A percentile compares a stretch with the other conserved stretches of the same genome.
Evolutionary conservation across 2,888 invertebrate genomes (phyloP).

Genomic region (Alsophila aescularia): DNA sequence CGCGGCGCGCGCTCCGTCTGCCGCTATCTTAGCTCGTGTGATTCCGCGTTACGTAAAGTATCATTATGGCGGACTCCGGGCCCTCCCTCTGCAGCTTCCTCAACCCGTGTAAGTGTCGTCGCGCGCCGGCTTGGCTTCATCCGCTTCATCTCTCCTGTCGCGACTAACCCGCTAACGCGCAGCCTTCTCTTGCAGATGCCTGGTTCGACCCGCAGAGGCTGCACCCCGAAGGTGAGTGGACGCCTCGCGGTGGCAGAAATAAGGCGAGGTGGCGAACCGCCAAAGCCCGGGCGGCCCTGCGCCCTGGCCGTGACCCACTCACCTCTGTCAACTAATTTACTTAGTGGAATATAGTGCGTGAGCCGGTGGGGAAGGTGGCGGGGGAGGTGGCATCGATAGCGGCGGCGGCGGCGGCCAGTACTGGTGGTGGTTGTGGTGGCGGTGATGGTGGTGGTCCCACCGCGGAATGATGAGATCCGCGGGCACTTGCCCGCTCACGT

Average conservation of each 20-base stretch:
- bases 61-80: slow-evolving; percentile 75
- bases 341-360: slow-evolving; percentile 2
- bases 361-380: neutral
- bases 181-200: slow-evolving; percentile 92
- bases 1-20: slow-evolving; percentile 80
- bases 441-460: neutral
- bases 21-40: slow-evolving; percentile 56
- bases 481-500: slow-evolving; percentile 14
- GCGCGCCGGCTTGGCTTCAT: slow-evolving; percentile 61
- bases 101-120: slow-evolving; percentile 73
- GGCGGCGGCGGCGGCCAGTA: neutral
- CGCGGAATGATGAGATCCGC: neutral
- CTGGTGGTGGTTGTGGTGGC: neutral
- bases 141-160: slow-evolving; percentile 71
- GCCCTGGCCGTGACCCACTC: slow-evolving; percentile 51
- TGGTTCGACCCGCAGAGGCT: slow-evolving; percentile 97
- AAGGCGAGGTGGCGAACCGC: slow-evolving; percentile 62
- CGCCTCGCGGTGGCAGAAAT: slow-evolving; percentile 50
- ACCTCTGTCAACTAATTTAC: slow-evolving; percentile 12
- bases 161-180: slow-evolving; percentile 84
- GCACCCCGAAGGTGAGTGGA: slow-evolving; percentile 94
- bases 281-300: slow-evolving; percentile 53
- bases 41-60: slow-evolving; percentile 77
- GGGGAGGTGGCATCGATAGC: neutral
- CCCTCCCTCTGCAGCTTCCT: slow-evolving; percentile 81